Conservation (phyloP, 2,113 vertebrate genomes). For the Propithecus coquereli region DNA sequence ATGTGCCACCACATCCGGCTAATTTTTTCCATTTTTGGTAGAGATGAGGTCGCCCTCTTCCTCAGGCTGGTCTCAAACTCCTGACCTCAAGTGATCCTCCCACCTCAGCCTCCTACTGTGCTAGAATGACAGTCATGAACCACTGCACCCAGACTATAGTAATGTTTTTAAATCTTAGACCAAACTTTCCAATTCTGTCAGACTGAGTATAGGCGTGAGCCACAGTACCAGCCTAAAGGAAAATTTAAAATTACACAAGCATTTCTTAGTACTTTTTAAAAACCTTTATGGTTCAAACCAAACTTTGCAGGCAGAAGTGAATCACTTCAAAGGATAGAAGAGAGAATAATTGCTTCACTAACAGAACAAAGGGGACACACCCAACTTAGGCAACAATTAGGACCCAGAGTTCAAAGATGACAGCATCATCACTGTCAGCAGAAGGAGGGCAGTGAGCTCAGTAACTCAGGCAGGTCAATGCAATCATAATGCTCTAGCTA, state of each 20-base stretch:
- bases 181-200: no score
- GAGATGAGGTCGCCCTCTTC: no score
- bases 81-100: no score
- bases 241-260: background rate
- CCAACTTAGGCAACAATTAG: background rate
- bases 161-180: no score
- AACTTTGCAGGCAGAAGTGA: background rate
- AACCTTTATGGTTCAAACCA: background rate
- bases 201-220: no score
- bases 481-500: fast-evolving
- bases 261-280: background rate
- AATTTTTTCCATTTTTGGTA: no score
- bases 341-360: background rate
- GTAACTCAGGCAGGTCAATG: background rate
- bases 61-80: no score
- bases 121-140: no score
- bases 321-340: background rate
- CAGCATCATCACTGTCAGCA: background rate
- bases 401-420: background rate
- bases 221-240: background rate
- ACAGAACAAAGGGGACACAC: background rate
- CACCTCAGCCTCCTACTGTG: no score
- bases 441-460: background rate
- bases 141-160: no score
- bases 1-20: no score